Conservation (phyloP, 2,888 invertebrate genomes). For the Lasioglossum pauxillum region DNA sequence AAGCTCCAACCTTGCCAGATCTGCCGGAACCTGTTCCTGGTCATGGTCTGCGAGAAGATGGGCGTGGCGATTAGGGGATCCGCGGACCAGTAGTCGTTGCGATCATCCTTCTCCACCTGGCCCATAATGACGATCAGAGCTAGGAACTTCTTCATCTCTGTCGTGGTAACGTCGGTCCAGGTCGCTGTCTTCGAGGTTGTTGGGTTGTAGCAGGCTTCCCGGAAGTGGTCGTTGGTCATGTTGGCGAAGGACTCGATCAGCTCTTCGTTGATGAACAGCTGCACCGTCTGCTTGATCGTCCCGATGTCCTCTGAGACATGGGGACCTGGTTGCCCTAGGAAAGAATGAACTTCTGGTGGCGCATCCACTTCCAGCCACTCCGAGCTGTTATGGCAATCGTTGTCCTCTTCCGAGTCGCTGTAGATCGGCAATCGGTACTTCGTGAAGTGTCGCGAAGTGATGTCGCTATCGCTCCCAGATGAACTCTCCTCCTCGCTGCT, state of each 20-base stretch:
- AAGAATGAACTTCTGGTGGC: background rate
- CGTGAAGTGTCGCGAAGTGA: background rate
- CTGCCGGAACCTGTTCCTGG: background rate
- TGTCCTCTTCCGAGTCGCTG: background rate
- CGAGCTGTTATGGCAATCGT: background rate
- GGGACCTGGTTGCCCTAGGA: background rate
- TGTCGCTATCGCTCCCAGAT: background rate
- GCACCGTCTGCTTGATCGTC: background rate
- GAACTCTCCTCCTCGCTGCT: background rate
- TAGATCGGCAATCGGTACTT: constrained; percentile 4
- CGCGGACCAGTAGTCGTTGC: constrained; percentile 7
- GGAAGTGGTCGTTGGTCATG: background rate
- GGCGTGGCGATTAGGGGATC: constrained; percentile 1
- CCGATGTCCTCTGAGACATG: background rate
- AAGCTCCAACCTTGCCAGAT: background rate
- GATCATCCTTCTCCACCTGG: background rate
- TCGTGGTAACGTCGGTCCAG: background rate
- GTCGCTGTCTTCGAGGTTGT: constrained; percentile 1
- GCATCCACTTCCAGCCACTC: background rate
- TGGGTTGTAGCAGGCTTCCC: background rate
- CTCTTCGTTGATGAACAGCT: background rate
- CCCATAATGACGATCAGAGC: constrained; percentile 1
- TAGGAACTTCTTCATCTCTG: constrained; percentile 1
- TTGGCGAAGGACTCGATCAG: background rate
- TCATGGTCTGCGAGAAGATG: background rate